A percentile compares a stretch with the other conserved stretches of the same genome.
Evolutionary conservation across 2,888 invertebrate species (phyloP).

Genomic region (Agrenia bidenticulata): DNA sequence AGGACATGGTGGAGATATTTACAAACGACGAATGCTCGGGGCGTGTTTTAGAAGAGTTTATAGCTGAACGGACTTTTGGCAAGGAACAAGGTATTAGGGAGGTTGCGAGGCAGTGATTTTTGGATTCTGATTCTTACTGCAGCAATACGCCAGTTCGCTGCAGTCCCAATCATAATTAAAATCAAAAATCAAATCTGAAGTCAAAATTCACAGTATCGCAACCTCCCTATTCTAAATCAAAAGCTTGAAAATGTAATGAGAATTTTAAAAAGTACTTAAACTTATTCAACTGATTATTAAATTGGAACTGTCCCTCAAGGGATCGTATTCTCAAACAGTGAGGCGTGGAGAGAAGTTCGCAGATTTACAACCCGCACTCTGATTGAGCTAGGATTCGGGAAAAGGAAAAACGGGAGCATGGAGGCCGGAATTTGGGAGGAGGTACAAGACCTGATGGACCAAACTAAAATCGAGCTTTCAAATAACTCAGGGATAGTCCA

Average conservation of each 20-base stretch:
- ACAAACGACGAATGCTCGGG: slow-evolving; percentile 28
- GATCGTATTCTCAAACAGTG: slow-evolving; percentile 39
- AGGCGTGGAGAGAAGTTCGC: slow-evolving; percentile 43
- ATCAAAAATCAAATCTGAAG: no score
- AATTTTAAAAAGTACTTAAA: no score
- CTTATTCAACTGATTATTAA: no score
- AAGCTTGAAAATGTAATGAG: no score
- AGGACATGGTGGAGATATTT: slow-evolving; percentile 19
- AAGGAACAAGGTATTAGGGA: slow-evolving; percentile 11
- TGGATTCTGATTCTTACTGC: no score
- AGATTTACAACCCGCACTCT: slow-evolving; percentile 39
- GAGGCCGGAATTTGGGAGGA: slow-evolving; percentile 30
- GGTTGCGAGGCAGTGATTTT: no score
- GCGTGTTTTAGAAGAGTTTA: slow-evolving; percentile 14
- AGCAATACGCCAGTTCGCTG: no score
- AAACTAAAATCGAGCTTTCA: not conserved
- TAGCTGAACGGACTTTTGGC: slow-evolving; percentile 16
- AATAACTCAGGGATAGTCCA: not conserved
- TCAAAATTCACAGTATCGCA: no score
- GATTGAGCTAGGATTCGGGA: slow-evolving; percentile 35
- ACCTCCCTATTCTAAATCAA: no score
- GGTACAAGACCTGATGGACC: slow-evolving; percentile 23
- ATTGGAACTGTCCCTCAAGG: no score
- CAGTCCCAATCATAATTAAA: no score
- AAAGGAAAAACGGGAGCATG: slow-evolving; percentile 21